These are phyloP conservation scores for Rhagologus leucostigma DNA, from an alignment of 2,113 vertebrate species.

Conservation along the genomic window DNA sequence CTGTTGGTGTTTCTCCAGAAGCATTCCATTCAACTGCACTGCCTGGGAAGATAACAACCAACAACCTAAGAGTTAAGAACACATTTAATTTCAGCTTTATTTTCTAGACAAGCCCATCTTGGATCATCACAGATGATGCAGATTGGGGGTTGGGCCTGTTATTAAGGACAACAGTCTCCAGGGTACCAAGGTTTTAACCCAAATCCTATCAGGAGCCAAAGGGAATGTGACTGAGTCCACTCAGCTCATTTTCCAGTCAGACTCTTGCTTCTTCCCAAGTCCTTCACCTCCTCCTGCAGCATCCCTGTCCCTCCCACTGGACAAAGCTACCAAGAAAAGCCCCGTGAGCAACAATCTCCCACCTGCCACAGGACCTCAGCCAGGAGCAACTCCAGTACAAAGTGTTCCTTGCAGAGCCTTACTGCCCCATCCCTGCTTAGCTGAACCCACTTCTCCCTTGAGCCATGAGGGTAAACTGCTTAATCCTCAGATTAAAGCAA, in stretches of 20 bases:
- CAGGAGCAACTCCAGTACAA: not conserved
- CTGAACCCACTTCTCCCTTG: not conserved
- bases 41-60: not conserved
- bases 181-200: not conserved
- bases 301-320: accelerated
- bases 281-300: not conserved
- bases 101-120: not conserved
- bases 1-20: not conserved
- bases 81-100: not conserved
- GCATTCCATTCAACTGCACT: not conserved
- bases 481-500: not conserved
- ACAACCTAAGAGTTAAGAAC: not conserved
- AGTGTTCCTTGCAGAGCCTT: not conserved
- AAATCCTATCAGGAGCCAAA: not conserved
- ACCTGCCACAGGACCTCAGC: not conserved
- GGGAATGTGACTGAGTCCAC: not conserved
- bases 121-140: accelerated
- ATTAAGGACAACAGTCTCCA: not conserved
- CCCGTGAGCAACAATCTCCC: accelerated
- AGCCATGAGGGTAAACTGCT: not conserved
- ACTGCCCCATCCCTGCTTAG: not conserved
- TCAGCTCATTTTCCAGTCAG: not conserved
- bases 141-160: not conserved
- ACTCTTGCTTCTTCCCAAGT: not conserved
- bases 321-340: not conserved